A percentile compares a stretch with the other conserved stretches of the same genome.
Conservation (phyloP, 2,797 vertebrate genomes). For the Sebastiscus albofasciatus region DNA sequence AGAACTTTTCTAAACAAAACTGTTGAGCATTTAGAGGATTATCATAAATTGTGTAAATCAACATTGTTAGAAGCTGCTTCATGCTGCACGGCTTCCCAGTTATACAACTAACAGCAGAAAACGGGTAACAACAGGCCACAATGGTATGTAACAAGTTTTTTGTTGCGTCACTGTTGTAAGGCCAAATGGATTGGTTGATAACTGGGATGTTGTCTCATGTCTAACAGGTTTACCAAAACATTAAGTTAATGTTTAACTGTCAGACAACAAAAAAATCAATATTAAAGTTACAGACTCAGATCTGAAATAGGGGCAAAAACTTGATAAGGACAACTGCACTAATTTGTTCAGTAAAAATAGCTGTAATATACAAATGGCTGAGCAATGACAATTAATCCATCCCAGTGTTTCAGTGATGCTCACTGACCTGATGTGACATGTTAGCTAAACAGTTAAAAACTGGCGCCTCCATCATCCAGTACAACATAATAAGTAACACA, state of each 20-base stretch:
- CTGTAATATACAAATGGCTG: conserved; percentile 52
- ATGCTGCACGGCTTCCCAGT: background rate
- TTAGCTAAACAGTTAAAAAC: conserved; percentile 4
- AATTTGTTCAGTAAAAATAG: conserved; percentile 52
- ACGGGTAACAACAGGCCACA: background rate
- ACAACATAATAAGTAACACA: background rate
- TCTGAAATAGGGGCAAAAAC: background rate
- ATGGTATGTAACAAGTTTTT: background rate
- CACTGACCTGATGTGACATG: conserved; percentile 46
- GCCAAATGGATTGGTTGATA: background rate
- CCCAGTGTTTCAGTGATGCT: conserved; percentile 47
- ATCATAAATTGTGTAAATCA: background rate
- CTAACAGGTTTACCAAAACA: background rate
- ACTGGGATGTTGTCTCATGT: background rate
- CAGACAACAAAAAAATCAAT: background rate
- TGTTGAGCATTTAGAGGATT: background rate
- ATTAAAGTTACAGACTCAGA: background rate
- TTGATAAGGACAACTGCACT: background rate
- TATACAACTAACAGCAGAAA: background rate
- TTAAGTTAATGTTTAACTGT: background rate
- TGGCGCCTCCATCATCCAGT: conserved; percentile 1
- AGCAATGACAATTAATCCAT: conserved; percentile 58
- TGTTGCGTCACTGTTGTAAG: background rate
- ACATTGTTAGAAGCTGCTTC: background rate
- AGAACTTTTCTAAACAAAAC: background rate